Evolutionary conservation across 2,113 vertebrate species (phyloP), one percentile per base, ranked within the genome.

Genomic region (Neolamprologus sp.): DNA sequence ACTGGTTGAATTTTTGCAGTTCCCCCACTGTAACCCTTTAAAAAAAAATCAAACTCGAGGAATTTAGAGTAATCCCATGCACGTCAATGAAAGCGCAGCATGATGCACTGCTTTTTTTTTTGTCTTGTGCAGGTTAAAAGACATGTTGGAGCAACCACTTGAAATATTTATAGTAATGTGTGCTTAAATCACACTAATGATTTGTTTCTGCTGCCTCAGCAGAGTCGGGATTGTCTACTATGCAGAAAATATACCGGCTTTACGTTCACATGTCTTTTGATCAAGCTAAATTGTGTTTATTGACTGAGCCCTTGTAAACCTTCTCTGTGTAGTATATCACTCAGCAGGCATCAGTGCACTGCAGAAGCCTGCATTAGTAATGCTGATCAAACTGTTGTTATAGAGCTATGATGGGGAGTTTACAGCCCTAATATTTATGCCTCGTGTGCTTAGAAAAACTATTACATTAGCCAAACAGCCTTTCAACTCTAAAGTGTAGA

Each of bases 221-320:
- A 84, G 81, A 45, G 55, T 21, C 19, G 28, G 28, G 55, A 65
- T 82, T 63, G 26, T 88, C 37, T 51, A 53, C 83, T 58, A 78
- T 71, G 16, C 73, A 51, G 45, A 51, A 78, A 78, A 78, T 78
- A 78, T 51, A 51, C 73, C 4, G 5, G 73, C 45, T 78, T 51
- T 51, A 78, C 47, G 17, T 7, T 51, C 73, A 78, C 73, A 51
- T 78, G 73, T 78, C 45, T 78, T 91, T 86, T 86, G 85, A 89
- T 89, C 78, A 49, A 60, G 73, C 23, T 65, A 84, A 82, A 88
- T 65, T 58, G 85, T 89, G 85, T 86, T 71, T 57, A 86, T 83
- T 82, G 80, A 88, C 73, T 78, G 45, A 78, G 73, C 45, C 45
- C 73, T 78, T 78, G 73, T 78, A 78, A 78, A 51, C 26, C 45